Percentiles rank a stretch among this genome's conserved stretches.
phyloP scores from a whole-genome alignment of 2,797 vertebrate genomes.

The Halcyon smyrnensis region DNA sequence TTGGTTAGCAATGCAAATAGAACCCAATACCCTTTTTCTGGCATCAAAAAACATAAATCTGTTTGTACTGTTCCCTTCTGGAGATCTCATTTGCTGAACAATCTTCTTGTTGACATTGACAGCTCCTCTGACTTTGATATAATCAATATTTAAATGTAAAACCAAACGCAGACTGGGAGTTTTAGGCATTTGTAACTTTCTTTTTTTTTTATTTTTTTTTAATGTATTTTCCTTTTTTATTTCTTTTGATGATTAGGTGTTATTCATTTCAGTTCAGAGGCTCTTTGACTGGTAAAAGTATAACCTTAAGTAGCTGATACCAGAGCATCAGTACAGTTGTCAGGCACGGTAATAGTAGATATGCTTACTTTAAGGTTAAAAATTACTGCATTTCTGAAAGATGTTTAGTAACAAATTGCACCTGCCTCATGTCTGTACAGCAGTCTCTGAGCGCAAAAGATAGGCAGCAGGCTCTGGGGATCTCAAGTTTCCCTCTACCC shows the following conservation, averaged over 20 bases:
- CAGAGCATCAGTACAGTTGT: not conserved
- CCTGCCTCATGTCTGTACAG: not conserved
- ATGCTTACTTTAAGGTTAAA: not conserved
- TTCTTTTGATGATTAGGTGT: slow-evolving; percentile 15
- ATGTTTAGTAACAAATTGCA: not conserved
- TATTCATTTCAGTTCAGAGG: slow-evolving; percentile 43
- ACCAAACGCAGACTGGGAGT: slow-evolving; percentile 49
- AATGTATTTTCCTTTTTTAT: not conserved
- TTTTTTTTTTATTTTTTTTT: slow-evolving; percentile 27
- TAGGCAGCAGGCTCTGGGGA: not conserved
- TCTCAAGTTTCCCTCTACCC: not conserved
- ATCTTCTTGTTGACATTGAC: slow-evolving; percentile 66
- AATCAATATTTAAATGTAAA: slow-evolving; percentile 74
- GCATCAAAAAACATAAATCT: slow-evolving; percentile 67
- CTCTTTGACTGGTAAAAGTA: not conserved
- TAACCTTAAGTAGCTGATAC: not conserved
- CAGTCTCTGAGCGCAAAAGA: not conserved
- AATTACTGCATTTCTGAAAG: not conserved
- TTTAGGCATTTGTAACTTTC: slow-evolving; percentile 50
- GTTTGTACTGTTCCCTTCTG: slow-evolving; percentile 71
- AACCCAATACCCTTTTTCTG: slow-evolving; percentile 45
- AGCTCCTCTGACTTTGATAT: slow-evolving; percentile 52
- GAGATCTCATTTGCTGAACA: slow-evolving; percentile 60
- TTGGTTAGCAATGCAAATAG: slow-evolving; percentile 65
- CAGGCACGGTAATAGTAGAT: not conserved